A percentile compares a stretch with the other conserved stretches of the same genome.
Evolutionary conservation across 2,797 vertebrate species (phyloP).

Genomic region (Neosilurus hyrtlii): DNA sequence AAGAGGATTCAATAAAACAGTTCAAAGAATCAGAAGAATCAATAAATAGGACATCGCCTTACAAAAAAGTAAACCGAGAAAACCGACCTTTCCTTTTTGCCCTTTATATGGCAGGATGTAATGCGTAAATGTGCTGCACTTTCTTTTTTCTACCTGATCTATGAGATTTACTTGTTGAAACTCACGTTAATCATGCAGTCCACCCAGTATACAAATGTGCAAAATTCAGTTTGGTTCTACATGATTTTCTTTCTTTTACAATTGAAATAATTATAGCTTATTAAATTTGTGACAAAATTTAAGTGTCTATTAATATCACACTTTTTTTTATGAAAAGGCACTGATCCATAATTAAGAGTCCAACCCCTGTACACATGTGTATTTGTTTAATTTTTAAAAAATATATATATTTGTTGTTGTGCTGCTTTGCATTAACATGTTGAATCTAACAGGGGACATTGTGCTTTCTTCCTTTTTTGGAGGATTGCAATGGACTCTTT

Average conservation of each 20-base stretch:
- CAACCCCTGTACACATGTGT: background rate
- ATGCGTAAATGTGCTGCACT: background rate
- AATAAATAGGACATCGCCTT: slow-evolving; percentile 10
- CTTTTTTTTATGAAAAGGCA: background rate
- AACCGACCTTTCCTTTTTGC: slow-evolving; percentile 9
- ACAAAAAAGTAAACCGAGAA: slow-evolving; percentile 15
- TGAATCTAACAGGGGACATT: slow-evolving; percentile 27
- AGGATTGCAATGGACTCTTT: background rate
- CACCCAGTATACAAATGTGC: slow-evolving; percentile 11
- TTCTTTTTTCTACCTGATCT: slow-evolving; percentile 18
- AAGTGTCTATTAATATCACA: background rate
- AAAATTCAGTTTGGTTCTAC: slow-evolving; percentile 15
- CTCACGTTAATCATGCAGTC: background rate
- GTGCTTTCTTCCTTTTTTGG: background rate
- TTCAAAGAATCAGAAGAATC: background rate
- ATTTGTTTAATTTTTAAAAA: no score
- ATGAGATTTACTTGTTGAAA: slow-evolving; percentile 5
- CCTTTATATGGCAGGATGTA: slow-evolving; percentile 6
- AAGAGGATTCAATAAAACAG: slow-evolving; percentile 5
- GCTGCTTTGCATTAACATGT: slow-evolving; percentile 36
- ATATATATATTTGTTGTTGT: slow-evolving; percentile 29
- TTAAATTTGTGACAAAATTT: background rate
- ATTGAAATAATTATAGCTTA: background rate
- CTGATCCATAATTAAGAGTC: background rate
- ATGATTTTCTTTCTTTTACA: background rate